phyloP scores from a whole-genome alignment of 2,888 invertebrate species.

The Steinernema carpocapsae region DNA sequence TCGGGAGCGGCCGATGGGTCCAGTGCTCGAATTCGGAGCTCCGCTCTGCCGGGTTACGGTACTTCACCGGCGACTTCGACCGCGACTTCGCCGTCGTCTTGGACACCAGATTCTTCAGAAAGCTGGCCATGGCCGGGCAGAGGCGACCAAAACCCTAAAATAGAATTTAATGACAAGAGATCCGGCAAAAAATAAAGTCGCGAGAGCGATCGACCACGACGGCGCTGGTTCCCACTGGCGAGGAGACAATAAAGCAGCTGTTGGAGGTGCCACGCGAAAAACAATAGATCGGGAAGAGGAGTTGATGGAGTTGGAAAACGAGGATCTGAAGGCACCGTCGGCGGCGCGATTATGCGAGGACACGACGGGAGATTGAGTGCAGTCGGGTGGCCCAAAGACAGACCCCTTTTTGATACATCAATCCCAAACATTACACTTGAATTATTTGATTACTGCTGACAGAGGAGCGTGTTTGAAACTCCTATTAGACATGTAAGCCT shows the following conservation, averaged over 20 bases:
- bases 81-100: constrained; percentile 43
- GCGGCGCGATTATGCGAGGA: constrained; percentile 18
- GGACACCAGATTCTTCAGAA: constrained; percentile 43
- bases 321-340: background rate
- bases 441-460: constrained; percentile 8
- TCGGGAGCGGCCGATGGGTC: constrained; percentile 23
- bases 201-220: background rate
- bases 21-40: constrained; percentile 32
- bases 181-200: constrained; percentile 16
- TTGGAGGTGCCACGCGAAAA: constrained; percentile 25
- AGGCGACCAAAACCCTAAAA: background rate
- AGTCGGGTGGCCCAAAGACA: constrained; percentile 12
- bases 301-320: background rate
- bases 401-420: constrained; percentile 28
- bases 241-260: constrained; percentile 28
- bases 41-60: constrained; percentile 28
- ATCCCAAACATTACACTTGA: constrained; percentile 19
- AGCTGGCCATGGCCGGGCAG: constrained; percentile 41
- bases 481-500: too few species aligned
- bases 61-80: constrained; percentile 49
- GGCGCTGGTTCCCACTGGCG: constrained; percentile 7
- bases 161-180: background rate
- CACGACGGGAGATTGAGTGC: constrained; percentile 33
- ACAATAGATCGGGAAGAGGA: constrained; percentile 6
- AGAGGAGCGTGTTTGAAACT: background rate